Evolutionary conservation across 2,888 invertebrate genomes (phyloP), one percentile per base, ranked within the genome.

Genomic region (Trachelus tabidus): DNA sequence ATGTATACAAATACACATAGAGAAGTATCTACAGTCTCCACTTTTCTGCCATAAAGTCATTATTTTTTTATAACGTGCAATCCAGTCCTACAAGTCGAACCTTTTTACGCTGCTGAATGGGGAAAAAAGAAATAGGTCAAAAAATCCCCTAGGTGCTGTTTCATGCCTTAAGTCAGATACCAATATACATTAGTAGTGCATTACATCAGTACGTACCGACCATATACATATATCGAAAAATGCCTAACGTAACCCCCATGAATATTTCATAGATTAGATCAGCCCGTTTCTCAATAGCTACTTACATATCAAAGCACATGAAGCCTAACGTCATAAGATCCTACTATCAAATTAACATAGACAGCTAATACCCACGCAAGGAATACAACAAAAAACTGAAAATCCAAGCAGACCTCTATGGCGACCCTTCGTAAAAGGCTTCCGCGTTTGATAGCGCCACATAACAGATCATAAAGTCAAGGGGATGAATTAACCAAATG

Each of bases 1-100:
- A 12, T 56, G 9, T 56, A 56, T 56, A 56, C 6, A 23, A 23
- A 23, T 9, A 56, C 56, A 56, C 56, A 9, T 56, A 56, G 23
- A 56, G 9, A 56, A 56, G 23, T 23, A 56, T 71, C 71, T 71
- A 71, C 71, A 34, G 34, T 15, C 33, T 33, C 71, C 71, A 71
- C 71, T 71, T 71, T 71, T 71, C 71, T 12, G 31, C 71, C 71
- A 34, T 71, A 71, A 71, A 71, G 33, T 23, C 71, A 71, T 71
- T 71, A 71, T 71, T 31, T 15, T 56, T 71, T 71, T 71, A 71
- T 12, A 71, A 71, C 71, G 31, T 31, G 71, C 71, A 33, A 71
- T 71, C 31, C 71, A 71, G 71, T 56, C 56, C 23, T 56, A 56
- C 56, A 1, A 9, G 56, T 56, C 23, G 56, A 56, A 23, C 56